Base-by-base conservation (phyloP, 1,140 invertebrate genomes). In the Colletes gigas region DNA sequence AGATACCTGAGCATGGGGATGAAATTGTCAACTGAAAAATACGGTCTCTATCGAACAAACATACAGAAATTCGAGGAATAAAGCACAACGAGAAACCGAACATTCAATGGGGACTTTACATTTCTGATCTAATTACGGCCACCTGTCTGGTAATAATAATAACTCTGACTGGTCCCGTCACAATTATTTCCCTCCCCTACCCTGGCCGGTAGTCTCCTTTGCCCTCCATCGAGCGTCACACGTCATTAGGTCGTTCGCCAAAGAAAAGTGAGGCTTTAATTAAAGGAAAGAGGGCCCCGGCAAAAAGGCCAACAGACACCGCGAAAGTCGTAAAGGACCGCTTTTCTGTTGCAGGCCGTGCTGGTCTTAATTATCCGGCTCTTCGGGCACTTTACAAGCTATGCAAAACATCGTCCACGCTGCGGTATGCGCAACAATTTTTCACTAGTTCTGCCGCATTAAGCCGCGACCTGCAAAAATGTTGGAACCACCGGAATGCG, bases 311-410 rank as follows among this genome's bases (percentile, higher is more conserved):
- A 8, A n/a, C 59, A 71, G 57, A 78, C 14, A 57, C 47, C 59
- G 47, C 10, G 47, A 78, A 63, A 72, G 15, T 72, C 63, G 30
- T 9, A 62, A 57, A 57, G n/a, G 19, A 17, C 68, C 54, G 21
- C 44, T 70, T 62, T 71, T 70, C 44, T 10, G 15, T n/a, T 39
- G 30, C 41, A 14, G 41, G 19, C n/a, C 30, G 47, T 5, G 44
- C 55, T 65, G 63, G 71, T 75, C 78, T 80, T 80, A 80, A 80
- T 80, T 80, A 80, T 80, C 62, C 71, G 55, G 39, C 63, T 44
- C 47, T 68, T 76, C 63, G 63, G n/a, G 52, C 62, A 50, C 54
- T 80, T 80, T 74, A 80, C 70, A 54, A 66, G 62, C 60, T 50
- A 80, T 74, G 70, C 70, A 80, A 80, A 80, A 59, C 71, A 74